Conservation (phyloP, 1,140 invertebrate genomes). For the Papilio helenus region DNA sequence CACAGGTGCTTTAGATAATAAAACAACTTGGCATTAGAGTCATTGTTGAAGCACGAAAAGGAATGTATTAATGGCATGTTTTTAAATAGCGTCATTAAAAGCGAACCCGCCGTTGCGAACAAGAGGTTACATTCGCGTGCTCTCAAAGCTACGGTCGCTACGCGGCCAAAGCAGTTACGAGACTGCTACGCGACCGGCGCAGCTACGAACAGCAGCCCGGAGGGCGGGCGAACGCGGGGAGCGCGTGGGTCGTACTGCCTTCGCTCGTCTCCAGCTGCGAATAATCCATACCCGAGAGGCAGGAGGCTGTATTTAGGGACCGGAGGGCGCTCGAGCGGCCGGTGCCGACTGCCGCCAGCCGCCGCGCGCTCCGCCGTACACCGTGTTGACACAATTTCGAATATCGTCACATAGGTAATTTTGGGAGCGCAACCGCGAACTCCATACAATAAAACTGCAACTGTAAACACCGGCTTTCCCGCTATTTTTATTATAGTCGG, state of each 20-base stretch:
- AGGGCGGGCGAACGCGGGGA: slow-evolving; percentile 64
- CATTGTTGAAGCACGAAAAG: slow-evolving; percentile 63
- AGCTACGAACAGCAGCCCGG: slow-evolving; percentile 41
- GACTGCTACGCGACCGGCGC: slow-evolving; percentile 43
- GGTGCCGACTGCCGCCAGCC: slow-evolving; percentile 62
- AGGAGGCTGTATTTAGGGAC: slow-evolving; percentile 77
- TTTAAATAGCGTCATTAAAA: slow-evolving; percentile 59
- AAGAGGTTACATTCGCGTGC: slow-evolving; percentile 64
- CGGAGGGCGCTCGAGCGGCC: slow-evolving; percentile 69
- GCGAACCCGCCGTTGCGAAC: slow-evolving; percentile 53
- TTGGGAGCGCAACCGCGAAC: slow-evolving; percentile 39
- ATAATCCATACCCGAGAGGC: slow-evolving; percentile 78
- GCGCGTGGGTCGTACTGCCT: slow-evolving; percentile 77
- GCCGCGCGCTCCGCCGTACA: slow-evolving; percentile 50
- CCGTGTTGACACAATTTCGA: slow-evolving; percentile 77
- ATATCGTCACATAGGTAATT: slow-evolving; percentile 71
- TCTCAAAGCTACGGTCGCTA: slow-evolving; percentile 39
- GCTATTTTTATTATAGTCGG: slow-evolving; percentile 16
- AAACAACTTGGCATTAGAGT: slow-evolving; percentile 65
- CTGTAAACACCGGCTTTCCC: slow-evolving; percentile 27
- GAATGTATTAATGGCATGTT: slow-evolving; percentile 64
- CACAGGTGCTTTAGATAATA: slow-evolving; percentile 65
- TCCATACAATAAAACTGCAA: slow-evolving; percentile 32
- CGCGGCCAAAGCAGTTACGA: slow-evolving; percentile 34
- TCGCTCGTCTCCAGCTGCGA: slow-evolving; percentile 65